Percentiles rank a stretch among this genome's conserved stretches.
Evolutionary conservation across 1,140 invertebrate species (phyloP).

Genomic region (Alviniconcha marisindica): DNA sequence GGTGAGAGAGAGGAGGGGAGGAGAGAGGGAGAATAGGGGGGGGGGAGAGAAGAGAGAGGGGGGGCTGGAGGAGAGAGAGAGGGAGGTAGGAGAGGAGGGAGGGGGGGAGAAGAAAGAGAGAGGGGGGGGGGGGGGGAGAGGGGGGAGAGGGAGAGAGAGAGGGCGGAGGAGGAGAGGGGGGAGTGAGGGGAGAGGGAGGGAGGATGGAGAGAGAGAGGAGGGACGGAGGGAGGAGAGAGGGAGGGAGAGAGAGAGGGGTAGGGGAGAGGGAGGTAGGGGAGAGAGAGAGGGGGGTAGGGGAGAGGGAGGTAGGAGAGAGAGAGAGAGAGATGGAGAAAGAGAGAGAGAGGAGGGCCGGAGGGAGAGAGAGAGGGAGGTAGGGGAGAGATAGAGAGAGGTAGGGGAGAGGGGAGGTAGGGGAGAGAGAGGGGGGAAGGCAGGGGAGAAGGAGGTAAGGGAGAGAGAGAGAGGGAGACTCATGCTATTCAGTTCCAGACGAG

Average conservation of each 20-base stretch:
- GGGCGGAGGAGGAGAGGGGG: neutral
- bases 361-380: neutral
- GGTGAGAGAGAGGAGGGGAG: neutral
- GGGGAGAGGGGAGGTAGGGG: neutral
- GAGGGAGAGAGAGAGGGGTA: neutral
- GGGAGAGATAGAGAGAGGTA: too few species aligned
- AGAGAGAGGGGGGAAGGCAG: neutral
- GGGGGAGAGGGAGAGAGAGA: neutral
- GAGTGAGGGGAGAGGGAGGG: neutral
- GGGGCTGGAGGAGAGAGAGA: neutral
- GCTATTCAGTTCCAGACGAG: too few species aligned
- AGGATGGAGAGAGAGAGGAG: neutral
- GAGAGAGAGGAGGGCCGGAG: neutral
- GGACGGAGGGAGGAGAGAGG: too few species aligned
- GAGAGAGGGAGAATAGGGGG: neutral
- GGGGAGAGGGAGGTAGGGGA: neutral
- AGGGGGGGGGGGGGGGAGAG: neutral
- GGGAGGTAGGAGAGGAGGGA: neutral
- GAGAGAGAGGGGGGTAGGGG: neutral
- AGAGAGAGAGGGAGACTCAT: too few species aligned
- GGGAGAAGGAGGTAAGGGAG: neutral
- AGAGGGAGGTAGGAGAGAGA: neutral
- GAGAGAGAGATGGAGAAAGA: neutral
- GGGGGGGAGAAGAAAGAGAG: too few species aligned
- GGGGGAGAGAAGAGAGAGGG: slow-evolving; percentile 14